Evolutionary conservation across 2,888 invertebrate genomes (phyloP).

Genomic region (Meiosimyza platycephala): DNA sequence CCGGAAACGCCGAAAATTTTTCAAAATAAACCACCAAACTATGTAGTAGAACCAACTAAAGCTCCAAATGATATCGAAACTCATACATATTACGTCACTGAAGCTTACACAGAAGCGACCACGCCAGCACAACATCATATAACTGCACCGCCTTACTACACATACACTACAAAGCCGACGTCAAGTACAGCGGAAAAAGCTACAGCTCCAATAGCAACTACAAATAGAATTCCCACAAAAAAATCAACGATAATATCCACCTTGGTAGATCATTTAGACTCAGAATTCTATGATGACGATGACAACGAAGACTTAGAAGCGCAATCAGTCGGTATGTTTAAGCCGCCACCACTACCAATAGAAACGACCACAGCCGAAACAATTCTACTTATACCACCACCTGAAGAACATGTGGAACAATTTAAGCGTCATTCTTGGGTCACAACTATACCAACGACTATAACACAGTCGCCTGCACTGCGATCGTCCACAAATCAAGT

Average conservation of each 20-base stretch:
- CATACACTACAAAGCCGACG: constrained; percentile 15
- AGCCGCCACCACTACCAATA: constrained; percentile 51
- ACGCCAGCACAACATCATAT: constrained; percentile 42
- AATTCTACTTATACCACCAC: constrained; percentile 65
- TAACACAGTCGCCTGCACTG: constrained; percentile 13
- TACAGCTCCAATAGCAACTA: constrained; percentile 40
- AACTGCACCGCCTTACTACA: constrained; percentile 30
- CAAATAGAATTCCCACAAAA: constrained; percentile 14
- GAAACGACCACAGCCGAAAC: constrained; percentile 64
- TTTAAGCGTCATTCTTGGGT: constrained; percentile 59
- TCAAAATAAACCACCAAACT: constrained; percentile 28
- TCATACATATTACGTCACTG: constrained; percentile 62
- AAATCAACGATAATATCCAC: constrained; percentile 29
- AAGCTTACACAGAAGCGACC: constrained; percentile 51
- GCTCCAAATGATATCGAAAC: constrained; percentile 46
- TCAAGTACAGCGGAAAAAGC: constrained; percentile 37
- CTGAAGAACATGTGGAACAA: constrained; percentile 62
- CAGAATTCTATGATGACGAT: constrained; percentile 43
- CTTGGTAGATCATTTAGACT: constrained; percentile 44
- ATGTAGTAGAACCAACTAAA: not conserved
- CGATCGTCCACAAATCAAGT: constrained; percentile 8
- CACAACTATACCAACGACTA: constrained; percentile 48
- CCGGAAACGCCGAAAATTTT: constrained; percentile 27
- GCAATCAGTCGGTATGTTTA: constrained; percentile 53
- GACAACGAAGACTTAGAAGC: constrained; percentile 57